Evolutionary conservation across 2,113 vertebrate species (phyloP).

Genomic region (Neolamprologus longior): DNA sequence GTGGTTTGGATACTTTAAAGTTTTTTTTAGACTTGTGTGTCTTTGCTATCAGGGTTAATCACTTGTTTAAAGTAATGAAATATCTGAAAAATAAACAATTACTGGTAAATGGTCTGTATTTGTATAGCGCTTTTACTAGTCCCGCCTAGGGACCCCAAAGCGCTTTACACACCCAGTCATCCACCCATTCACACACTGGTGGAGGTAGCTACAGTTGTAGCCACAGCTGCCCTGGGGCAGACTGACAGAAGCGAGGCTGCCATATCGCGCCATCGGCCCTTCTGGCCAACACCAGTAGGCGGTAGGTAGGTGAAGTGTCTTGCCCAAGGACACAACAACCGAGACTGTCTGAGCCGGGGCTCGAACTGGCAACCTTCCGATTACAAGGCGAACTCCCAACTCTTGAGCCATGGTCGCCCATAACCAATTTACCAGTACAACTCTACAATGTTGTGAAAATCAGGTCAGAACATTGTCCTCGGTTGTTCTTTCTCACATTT

Average conservation of each 20-base stretch:
- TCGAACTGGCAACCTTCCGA: rapidly evolving
- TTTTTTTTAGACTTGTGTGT: background rate
- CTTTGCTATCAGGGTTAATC: background rate
- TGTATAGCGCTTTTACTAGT: no score
- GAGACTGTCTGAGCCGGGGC: rapidly evolving
- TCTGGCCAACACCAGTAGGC: no score
- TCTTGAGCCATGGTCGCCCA: rapidly evolving
- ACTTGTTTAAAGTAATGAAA: background rate
- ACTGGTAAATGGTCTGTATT: rapidly evolving
- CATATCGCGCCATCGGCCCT: no score
- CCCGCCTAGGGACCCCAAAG: no score
- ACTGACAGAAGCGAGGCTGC: no score
- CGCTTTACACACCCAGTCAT: no score
- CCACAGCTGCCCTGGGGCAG: no score
- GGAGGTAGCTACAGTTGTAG: no score
- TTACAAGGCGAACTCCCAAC: rapidly evolving
- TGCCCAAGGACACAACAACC: no score
- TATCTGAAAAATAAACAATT: background rate
- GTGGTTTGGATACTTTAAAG: background rate
- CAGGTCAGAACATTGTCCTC: background rate
- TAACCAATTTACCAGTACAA: background rate
- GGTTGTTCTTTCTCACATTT: background rate
- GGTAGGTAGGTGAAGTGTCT: no score
- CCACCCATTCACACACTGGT: no score
- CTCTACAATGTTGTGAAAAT: background rate